phyloP scores from a whole-genome alignment of 2,888 invertebrate genomes.

The Drosophila paranaensis region DNA sequence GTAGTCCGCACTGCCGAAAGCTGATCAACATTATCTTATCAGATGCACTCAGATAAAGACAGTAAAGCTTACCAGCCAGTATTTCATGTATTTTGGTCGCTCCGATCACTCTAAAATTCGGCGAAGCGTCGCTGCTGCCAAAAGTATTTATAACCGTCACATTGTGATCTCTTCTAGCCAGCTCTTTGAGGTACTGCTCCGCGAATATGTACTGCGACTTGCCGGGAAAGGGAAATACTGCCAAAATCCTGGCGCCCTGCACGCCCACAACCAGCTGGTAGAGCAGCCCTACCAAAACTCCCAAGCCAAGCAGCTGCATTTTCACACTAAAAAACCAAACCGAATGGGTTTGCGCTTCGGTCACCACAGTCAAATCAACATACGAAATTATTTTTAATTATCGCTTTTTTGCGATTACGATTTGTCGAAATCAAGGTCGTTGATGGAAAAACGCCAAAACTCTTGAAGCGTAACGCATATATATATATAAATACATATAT shows the following conservation, averaged over 20 bases:
- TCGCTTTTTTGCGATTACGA: slow-evolving; percentile 13
- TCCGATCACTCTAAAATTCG: slow-evolving; percentile 76
- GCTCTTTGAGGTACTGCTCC: slow-evolving; percentile 75
- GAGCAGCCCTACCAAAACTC: slow-evolving; percentile 10
- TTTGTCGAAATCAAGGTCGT: slow-evolving; percentile 1
- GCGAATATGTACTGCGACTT: slow-evolving; percentile 81
- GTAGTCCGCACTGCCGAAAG: slow-evolving; percentile 39
- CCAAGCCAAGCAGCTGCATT: slow-evolving; percentile 34
- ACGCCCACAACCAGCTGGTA: slow-evolving; percentile 13
- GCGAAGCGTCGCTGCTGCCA: slow-evolving; percentile 60
- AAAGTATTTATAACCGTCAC: slow-evolving; percentile 82
- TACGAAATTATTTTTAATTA: slow-evolving; percentile 41
- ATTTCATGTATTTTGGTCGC: slow-evolving; percentile 66
- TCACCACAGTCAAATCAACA: slow-evolving; percentile 33
- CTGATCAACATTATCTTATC: slow-evolving; percentile 29
- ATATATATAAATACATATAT: not conserved
- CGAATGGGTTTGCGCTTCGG: slow-evolving; percentile 19
- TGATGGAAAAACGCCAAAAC: not conserved
- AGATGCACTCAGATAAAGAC: not conserved
- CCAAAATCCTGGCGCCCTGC: slow-evolving; percentile 61
- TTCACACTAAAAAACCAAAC: not conserved
- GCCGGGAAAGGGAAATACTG: slow-evolving; percentile 75
- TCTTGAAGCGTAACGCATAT: slow-evolving; percentile 44
- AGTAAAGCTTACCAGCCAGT: slow-evolving; percentile 50
- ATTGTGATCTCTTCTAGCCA: slow-evolving; percentile 82